phyloP scores from a whole-genome alignment of 2,888 invertebrate species.

The Odiellus spinosus region DNA sequence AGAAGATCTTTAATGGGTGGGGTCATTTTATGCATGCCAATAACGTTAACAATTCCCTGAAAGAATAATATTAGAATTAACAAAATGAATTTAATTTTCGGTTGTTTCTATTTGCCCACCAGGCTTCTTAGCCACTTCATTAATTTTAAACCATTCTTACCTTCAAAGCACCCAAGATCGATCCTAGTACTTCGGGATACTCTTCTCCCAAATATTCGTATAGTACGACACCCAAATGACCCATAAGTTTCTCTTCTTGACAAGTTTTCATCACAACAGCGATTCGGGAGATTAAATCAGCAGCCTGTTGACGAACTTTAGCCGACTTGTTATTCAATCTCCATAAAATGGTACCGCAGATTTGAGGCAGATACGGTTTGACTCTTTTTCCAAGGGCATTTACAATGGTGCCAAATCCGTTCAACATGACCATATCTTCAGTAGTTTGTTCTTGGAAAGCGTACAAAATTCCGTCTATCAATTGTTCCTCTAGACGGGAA shows the following conservation, averaged over 20 bases:
- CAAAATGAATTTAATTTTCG: no score
- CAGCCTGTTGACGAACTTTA: slow-evolving; percentile 95
- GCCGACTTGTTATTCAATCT: slow-evolving; percentile 98
- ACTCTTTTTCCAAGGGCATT: slow-evolving; percentile 93
- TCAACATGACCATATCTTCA: slow-evolving; percentile 98
- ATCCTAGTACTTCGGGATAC: slow-evolving; percentile 96
- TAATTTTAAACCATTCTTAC: slow-evolving; percentile 33
- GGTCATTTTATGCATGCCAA: slow-evolving; percentile 99
- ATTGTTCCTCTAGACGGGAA: slow-evolving; percentile 90
- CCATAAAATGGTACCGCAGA: slow-evolving; percentile 99
- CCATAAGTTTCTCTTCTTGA: slow-evolving; percentile 99
- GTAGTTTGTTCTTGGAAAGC: slow-evolving; percentile 99
- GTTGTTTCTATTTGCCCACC: no score
- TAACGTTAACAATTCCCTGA: slow-evolving; percentile 77
- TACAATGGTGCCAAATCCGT: slow-evolving; percentile 97
- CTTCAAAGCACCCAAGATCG: slow-evolving; percentile 95
- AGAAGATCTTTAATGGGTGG: slow-evolving; percentile 97
- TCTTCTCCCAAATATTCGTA: slow-evolving; percentile 99
- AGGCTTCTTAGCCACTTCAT: no score
- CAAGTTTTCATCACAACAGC: slow-evolving; percentile 99
- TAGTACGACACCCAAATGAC: slow-evolving; percentile 94
- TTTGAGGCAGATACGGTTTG: slow-evolving; percentile 96
- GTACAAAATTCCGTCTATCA: slow-evolving; percentile 97
- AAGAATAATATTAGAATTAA: no score
- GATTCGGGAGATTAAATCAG: slow-evolving; percentile 92